A percentile compares a stretch with the other conserved stretches of the same genome.
Evolutionary conservation across 1,140 invertebrate species (phyloP).

Genomic region (Caenorhabditis tropicalis): DNA sequence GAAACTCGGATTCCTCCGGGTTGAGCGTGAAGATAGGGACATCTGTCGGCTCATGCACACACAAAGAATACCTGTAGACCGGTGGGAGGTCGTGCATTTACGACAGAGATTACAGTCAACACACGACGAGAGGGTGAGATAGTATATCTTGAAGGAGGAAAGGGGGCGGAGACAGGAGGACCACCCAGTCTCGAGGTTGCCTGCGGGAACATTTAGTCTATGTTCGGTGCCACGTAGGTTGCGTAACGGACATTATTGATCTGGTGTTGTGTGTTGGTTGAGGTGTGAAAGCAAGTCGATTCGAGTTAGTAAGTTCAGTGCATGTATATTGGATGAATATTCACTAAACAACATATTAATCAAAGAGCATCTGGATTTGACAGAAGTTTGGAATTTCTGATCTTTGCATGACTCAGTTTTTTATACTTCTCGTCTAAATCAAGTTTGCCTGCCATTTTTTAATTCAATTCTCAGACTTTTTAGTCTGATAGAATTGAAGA

Average conservation of each 20-base stretch:
- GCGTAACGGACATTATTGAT: not conserved
- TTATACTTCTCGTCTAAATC: too few relatives aligned
- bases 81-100: not conserved
- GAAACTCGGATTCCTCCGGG: not conserved
- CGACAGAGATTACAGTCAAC: slow-evolving; percentile 25
- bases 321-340: too few relatives aligned
- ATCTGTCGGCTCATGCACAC: not conserved
- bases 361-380: too few relatives aligned
- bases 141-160: not conserved
- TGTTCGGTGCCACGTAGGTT: not conserved
- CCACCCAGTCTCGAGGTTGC: not conserved
- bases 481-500: too few relatives aligned
- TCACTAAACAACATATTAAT: too few relatives aligned
- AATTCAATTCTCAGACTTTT: too few relatives aligned
- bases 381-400: too few relatives aligned
- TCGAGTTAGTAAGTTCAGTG: not conserved
- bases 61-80: not conserved
- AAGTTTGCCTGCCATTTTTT: too few relatives aligned
- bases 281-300: not conserved
- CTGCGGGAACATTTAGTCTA: not conserved
- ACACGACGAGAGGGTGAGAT: not conserved
- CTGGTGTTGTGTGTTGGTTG: not conserved
- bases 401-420: too few relatives aligned
- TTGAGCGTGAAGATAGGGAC: not conserved
- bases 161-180: not conserved